Evolutionary conservation across 2,888 invertebrate species (phyloP).

Genomic region (Epinotia nisella): DNA sequence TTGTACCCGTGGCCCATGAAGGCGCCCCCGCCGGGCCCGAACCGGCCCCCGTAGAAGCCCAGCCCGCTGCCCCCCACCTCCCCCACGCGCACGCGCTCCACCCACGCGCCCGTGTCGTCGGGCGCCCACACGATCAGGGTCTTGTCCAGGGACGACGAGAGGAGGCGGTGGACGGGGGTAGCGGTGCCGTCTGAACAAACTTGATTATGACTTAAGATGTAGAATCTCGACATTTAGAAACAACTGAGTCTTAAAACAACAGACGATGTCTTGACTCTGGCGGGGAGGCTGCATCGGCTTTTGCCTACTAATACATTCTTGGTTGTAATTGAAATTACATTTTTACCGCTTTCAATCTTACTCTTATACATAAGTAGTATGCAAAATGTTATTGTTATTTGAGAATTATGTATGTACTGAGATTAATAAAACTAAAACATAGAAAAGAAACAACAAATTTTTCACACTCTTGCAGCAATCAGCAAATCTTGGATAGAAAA

Average conservation of each 20-base stretch:
- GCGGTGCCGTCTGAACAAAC: slow-evolving; percentile 9
- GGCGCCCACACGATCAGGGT: slow-evolving; percentile 95
- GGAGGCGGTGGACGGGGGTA: slow-evolving; percentile 79
- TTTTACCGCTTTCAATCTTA: no score
- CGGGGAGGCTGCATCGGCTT: no score
- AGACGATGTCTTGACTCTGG: not conserved
- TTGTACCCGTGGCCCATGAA: slow-evolving; percentile 96
- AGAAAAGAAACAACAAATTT: no score
- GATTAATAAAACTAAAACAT: no score
- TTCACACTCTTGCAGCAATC: no score
- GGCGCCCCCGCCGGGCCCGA: slow-evolving; percentile 87
- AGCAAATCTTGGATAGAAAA: no score
- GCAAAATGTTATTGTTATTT: no score
- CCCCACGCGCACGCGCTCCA: slow-evolving; percentile 93
- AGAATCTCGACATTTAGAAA: not conserved
- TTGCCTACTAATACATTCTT: no score
- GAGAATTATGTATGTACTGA: no score
- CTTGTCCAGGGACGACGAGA: slow-evolving; percentile 97
- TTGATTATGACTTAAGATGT: not conserved
- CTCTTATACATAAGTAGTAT: no score
- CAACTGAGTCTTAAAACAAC: no score
- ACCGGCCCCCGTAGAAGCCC: slow-evolving; percentile 96
- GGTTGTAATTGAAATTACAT: no score
- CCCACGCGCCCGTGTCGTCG: slow-evolving; percentile 86
- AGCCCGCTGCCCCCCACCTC: slow-evolving; percentile 96